phyloP scores from a whole-genome alignment of 2,113 vertebrate genomes.

The Sclerurus mexicanus region DNA sequence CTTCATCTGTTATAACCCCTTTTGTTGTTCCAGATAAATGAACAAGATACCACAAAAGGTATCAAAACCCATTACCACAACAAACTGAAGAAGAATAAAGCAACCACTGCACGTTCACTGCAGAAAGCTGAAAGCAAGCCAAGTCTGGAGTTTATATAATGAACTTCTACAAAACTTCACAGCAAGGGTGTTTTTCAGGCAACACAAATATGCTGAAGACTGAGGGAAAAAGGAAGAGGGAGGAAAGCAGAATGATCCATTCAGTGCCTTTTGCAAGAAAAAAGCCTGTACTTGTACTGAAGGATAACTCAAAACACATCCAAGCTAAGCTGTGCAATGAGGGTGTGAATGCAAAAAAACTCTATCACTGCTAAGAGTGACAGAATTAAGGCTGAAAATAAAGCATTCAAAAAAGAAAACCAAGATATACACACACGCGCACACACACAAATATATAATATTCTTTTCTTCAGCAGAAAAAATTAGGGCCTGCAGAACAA shows the following conservation, averaged over 20 bases:
- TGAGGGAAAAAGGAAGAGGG: background rate
- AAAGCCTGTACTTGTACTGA: background rate
- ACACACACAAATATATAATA: background rate
- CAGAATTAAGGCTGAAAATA: background rate
- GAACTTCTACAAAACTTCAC: constrained; percentile 17
- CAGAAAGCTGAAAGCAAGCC: background rate
- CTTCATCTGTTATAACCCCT: background rate
- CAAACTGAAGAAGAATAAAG: background rate
- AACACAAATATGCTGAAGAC: background rate
- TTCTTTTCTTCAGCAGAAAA: background rate
- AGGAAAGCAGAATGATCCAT: background rate
- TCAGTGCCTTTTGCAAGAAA: background rate
- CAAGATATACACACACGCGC: background rate
- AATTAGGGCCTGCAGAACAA: background rate
- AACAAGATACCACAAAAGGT: background rate
- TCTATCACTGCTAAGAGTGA: background rate
- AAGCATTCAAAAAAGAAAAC: background rate
- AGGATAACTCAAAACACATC: background rate
- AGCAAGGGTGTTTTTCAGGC: background rate
- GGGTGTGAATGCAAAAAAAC: background rate
- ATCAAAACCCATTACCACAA: background rate
- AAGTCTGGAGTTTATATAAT: background rate
- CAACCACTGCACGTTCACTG: background rate
- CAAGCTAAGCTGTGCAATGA: background rate
- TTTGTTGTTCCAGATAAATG: background rate